Base-by-base conservation (phyloP, 2,113 vertebrate species). In the Paralichthys olivaceus region DNA sequence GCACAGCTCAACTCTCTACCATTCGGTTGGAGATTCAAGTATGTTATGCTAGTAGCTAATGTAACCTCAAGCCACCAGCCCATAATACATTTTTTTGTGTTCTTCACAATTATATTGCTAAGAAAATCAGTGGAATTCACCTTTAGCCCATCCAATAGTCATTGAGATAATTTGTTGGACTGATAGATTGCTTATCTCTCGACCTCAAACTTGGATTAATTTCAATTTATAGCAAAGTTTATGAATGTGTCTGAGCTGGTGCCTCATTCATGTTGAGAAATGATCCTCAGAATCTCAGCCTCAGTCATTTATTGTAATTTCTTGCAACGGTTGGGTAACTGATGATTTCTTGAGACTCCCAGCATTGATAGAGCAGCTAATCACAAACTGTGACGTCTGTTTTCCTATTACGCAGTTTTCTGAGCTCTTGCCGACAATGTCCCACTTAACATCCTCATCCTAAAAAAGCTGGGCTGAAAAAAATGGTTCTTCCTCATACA, bases 391-490 rank as follows among this genome's bases (percentile, higher is more conserved):
- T 40, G 37, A 54, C 47, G 37, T n/a, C 26, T 40, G 37, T 84
- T 69, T 80, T 57, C 40, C 79, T 81, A 69, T 61, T 84, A 60
- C 71, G 66, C n/a, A 63, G 11, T 84, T 82, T 80, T 85, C 69
- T 77, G 32, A 63, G 8, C 4, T 69, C 60, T 90, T 77, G 72
- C 64, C 69, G 78, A 69, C 78, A 53, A 53, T 54, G 32, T 76
- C 75, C 40, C 74, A 32, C 63, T 60, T 57, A 86, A 91, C 71
- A 83, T 81, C 61, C 61, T 67, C 84, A 53, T 75, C 76, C 67
- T 77, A 79, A 68, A 32, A 67, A 40, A 45, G 37, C 37, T 26
- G 1, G 0, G 3, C 14, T 20, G n/a, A 85, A 82, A 87, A 85
- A 58, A 20, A 9, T n/a, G 7, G 9, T 40, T 75, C 90, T 88